Evolutionary conservation across 2,797 vertebrate species (phyloP).

Genomic region (Remorina albescens): DNA sequence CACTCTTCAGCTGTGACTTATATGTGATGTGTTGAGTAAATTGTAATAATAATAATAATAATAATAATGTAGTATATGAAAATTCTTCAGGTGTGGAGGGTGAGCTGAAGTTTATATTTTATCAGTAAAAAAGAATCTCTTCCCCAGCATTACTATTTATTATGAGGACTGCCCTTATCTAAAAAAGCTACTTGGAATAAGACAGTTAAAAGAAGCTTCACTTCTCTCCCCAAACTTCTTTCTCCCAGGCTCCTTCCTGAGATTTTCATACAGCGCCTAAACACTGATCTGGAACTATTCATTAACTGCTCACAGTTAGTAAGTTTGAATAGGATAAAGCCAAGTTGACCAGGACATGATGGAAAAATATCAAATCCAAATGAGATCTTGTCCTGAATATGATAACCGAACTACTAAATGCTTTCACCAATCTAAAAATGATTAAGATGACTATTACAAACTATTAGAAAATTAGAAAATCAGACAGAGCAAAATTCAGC

Average conservation of each 20-base stretch:
- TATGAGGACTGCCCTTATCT: not conserved
- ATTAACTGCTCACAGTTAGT: not conserved
- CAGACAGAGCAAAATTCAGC: not conserved
- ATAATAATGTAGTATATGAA: too few species aligned
- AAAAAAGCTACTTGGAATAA: not conserved
- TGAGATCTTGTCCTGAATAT: conserved; percentile 6
- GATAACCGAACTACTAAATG: conserved; percentile 16
- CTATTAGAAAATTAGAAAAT: conserved; percentile 10
- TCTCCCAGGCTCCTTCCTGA: not conserved
- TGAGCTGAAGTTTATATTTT: not conserved
- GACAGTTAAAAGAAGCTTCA: not conserved
- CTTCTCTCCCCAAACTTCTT: not conserved
- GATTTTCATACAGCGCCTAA: not conserved
- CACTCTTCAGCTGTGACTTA: not conserved
- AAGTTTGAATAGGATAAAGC: conserved; percentile 10
- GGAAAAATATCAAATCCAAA: not conserved
- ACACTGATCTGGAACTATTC: not conserved
- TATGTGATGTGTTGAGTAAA: too few species aligned
- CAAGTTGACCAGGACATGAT: conserved; percentile 3
- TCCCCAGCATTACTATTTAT: not conserved
- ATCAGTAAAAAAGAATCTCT: not conserved
- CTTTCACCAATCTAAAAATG: conserved; percentile 1
- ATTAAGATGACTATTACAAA: not conserved
- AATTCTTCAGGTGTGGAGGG: too few species aligned
- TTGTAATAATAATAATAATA: too few species aligned